Evolutionary conservation across 2,888 invertebrate species (phyloP), one percentile per base, ranked within the genome.

Genomic region (Tenthredo notha): DNA sequence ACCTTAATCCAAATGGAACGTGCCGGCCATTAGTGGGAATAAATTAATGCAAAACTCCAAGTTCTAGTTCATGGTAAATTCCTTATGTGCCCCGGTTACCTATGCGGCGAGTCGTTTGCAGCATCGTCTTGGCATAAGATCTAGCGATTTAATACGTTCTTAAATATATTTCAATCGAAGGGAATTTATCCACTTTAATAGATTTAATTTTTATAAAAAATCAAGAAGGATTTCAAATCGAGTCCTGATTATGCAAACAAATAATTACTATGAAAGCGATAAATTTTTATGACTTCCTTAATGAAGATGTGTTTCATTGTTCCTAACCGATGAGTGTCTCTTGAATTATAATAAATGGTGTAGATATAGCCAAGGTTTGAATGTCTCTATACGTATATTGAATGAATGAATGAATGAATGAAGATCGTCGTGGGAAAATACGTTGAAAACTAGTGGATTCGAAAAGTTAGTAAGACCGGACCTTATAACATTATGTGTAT

Each of bases 11-110:
- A 33, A 77, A 65, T 80, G 61, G 80, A 80, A 61, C 61, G 80
- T 80, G 80, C 61, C 65, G 43, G 25, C 61, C 80, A 80, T 80
- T 80, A 80, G 65, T 40, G 65, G 40, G 65, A 80, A 65, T 65
- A 80, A 61, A 80, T 80, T 80, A 80, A 80, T 80, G 80, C 61
- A 58, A 80, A 80, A 65, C 58, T 61, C 12, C 58, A 40, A 65
- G 80, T 80, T 80, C 80, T 80, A 65, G 80, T 80, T 80, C 80
- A 80, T 65, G 80, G 80, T 65, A 12, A 80, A 61, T 65, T 58
- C 80, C 61, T 40, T 33, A 21, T 37, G 43, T 65, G 80, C 33
- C 65, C 80, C 43, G 80, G 58, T 80, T 80, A 80, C 40, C 80
- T 61, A 80, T 80, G 80, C 80, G 80, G 37, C 37, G 80, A 80